phyloP scores from a whole-genome alignment of 1,140 invertebrate species.

The Callitettix versicolor region DNA sequence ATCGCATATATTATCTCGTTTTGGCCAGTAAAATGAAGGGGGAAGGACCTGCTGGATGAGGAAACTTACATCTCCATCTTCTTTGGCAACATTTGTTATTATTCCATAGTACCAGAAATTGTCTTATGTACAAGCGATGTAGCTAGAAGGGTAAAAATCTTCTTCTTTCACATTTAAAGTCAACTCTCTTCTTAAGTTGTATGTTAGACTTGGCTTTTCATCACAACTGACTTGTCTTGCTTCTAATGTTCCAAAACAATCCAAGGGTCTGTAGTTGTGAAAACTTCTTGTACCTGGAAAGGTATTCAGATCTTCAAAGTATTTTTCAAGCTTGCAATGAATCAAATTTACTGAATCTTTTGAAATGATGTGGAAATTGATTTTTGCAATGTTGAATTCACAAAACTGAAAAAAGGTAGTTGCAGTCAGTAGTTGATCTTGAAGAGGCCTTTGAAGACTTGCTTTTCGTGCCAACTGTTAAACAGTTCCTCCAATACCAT shows the following conservation, averaged over 20 bases:
- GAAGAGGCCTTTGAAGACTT: conserved; percentile 4
- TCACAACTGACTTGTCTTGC: conserved; percentile 4
- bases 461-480: background rate
- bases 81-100: background rate
- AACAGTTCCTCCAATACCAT: conserved; percentile 7
- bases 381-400: conserved; percentile 8
- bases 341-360: background rate
- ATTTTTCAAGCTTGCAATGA: background rate
- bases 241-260: background rate
- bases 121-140: background rate
- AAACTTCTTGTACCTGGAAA: too few species aligned
- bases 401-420: conserved; percentile 9
- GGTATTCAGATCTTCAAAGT: background rate
- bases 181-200: too few species aligned
- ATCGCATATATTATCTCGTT: background rate
- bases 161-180: background rate
- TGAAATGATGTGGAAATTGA: background rate
- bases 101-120: conserved; percentile 8
- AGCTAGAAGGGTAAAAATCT: background rate
- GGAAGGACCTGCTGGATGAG: background rate
- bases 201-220: background rate
- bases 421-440: background rate
- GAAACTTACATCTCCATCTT: background rate
- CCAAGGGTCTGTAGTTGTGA: background rate
- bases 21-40: background rate